Conservation (phyloP, 2,888 invertebrate species). For the Pilophorus perplexus region DNA sequence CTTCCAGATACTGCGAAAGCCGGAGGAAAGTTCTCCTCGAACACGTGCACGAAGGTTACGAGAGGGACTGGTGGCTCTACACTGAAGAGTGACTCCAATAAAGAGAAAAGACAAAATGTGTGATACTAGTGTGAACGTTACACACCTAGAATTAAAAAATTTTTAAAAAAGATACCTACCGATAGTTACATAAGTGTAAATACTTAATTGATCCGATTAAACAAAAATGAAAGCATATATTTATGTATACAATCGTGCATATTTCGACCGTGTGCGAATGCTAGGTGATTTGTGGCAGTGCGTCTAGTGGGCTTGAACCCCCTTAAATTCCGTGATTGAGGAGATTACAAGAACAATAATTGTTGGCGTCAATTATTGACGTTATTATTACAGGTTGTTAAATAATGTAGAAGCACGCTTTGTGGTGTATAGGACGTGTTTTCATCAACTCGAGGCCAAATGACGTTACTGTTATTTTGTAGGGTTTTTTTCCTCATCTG, state of each 20-base stretch:
- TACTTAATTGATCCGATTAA: conserved; percentile 23
- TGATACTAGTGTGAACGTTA: conserved; percentile 38
- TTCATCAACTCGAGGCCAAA: too few species aligned
- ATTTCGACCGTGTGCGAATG: conserved; percentile 8
- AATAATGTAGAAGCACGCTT: conserved; percentile 1
- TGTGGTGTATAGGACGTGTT: too few species aligned
- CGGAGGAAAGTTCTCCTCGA: conserved; percentile 91
- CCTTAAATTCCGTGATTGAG: not conserved
- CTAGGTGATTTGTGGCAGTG: not conserved
- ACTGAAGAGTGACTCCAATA: conserved; percentile 62
- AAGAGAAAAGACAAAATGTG: conserved; percentile 20
- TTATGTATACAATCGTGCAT: conserved; percentile 31
- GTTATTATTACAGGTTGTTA: not conserved
- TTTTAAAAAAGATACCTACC: conserved; percentile 36
- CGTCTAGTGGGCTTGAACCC: not conserved
- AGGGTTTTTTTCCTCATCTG: too few species aligned
- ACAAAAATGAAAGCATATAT: conserved; percentile 28
- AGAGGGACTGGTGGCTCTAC: conserved; percentile 97
- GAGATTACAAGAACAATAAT: not conserved
- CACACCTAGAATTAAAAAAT: conserved; percentile 24
- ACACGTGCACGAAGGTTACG: conserved; percentile 98
- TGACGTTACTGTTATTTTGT: too few species aligned
- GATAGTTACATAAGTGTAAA: conserved; percentile 40
- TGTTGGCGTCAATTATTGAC: not conserved
- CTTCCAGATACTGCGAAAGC: conserved; percentile 93